phyloP scores from a whole-genome alignment of 2,797 vertebrate genomes.

The Enteromius radiatus region DNA sequence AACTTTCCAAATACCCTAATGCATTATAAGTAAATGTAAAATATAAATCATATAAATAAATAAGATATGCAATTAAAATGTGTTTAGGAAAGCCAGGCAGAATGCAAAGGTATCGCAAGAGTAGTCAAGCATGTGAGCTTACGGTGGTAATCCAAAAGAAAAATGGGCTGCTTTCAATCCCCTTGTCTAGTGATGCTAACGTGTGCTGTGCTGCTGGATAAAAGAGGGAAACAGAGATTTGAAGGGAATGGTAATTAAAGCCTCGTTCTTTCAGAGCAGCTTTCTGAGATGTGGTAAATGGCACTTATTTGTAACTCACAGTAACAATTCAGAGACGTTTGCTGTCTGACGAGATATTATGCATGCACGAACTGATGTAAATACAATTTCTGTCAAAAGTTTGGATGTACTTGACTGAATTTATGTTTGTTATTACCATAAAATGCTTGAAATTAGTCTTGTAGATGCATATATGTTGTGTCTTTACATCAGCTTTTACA shows the following conservation, averaged over 20 bases:
- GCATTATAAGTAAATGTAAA: conserved; percentile 37
- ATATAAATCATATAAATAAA: conserved; percentile 56
- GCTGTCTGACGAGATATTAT: not conserved
- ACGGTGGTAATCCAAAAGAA: conserved; percentile 70
- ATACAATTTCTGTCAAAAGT: conserved; percentile 12
- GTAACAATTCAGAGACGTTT: not conserved
- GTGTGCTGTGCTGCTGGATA: conserved; percentile 51
- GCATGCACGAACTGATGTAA: not conserved
- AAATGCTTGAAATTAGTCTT: not conserved
- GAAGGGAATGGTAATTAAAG: conserved; percentile 35
- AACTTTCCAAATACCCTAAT: conserved; percentile 36
- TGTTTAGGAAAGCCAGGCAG: conserved; percentile 65
- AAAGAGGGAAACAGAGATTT: conserved; percentile 31
- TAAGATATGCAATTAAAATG: conserved; percentile 71
- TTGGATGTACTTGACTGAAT: conserved; percentile 11
- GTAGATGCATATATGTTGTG: not conserved
- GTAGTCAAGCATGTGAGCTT: conserved; percentile 70
- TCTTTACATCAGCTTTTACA: not conserved
- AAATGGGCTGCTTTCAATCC: conserved; percentile 63
- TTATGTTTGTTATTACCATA: not conserved
- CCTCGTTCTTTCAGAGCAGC: conserved; percentile 22
- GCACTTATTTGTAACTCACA: conserved; percentile 24
- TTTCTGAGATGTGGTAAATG: conserved; percentile 27
- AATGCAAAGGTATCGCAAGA: conserved; percentile 63
- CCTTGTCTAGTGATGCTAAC: conserved; percentile 68